Evolutionary conservation across 2,797 vertebrate genomes (phyloP), one percentile per base, ranked within the genome.

Genomic region (Rhinophrynus dorsalis): DNA sequence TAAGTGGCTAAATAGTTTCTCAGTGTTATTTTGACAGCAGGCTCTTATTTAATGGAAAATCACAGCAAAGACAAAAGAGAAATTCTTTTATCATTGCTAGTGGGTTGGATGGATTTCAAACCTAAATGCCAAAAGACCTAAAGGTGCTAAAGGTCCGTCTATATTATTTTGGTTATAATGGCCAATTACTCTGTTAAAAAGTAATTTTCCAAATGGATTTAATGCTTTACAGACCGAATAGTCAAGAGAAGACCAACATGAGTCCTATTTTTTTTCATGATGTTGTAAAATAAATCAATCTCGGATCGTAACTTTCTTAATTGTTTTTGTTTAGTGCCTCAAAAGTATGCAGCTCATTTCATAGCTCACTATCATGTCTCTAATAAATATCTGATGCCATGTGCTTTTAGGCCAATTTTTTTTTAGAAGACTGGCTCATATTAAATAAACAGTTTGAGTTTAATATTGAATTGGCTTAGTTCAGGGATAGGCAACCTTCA

Each of bases 91-190:
- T 64, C 32, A 13, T 47, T 62, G 24, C 78, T 79, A 64, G 75
- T 44, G 47, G 73, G 48, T 64, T 75, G 68, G 77, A 75, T 59
- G 62, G 56, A 64, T 82, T 82, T 82, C 52, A 77, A 59, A 70
- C 65, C 45, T 57, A 74, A 77, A 68, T 74, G 75, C 57, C 72
- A 2, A 76, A 77, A 79, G 54, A 56, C 60, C 38, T 32, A 6
- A 52, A 51, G 69, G 61, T 44, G 48, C 24, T 7, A 76, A 62
- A 67, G 67, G 33, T 67, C 45, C 13, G 29, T 65, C 54, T 51
- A 38, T 59, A 51, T 54, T 67, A 47, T 61, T 48, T 67, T 75
- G 26, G 20, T 76, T 67, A 63, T 66, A 1, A 0, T 44, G 37
- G 50, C 35, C 69, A 64, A 58, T 71, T 64, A 71, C 44, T 38